Evolutionary conservation across 2,113 vertebrate genomes (phyloP), one percentile per base, ranked within the genome.

Genomic region (Hepsetus odoe): DNA sequence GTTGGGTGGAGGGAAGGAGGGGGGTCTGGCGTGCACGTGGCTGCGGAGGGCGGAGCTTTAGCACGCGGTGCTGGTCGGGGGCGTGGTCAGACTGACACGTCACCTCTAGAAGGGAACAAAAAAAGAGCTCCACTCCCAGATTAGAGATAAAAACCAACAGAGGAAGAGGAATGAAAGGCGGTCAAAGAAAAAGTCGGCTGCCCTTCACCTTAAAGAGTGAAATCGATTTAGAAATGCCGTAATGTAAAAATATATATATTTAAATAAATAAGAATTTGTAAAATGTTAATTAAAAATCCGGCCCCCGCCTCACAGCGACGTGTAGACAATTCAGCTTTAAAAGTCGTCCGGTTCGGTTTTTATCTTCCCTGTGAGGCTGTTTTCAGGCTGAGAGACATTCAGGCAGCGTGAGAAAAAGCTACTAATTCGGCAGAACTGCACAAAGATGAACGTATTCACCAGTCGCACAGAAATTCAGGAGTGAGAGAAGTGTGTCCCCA

Each of bases 51-150:
- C 86, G 86, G 88, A 6, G 62, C 75, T 55, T 69, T 18, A 70
- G 62, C 87, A 86, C 87, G 81, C 85, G 86, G 85, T 82, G 80
- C 74, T n/a, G 51, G 69, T 74, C 80, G 44, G 86, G 87, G 83
- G 84, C 80, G 86, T 49, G 80, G 86, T 79, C 49, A 67, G 83
- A 69, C 69, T 83, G 89, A 91, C 91, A 94, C 94, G 93, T 95
- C 94, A 94, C 86, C 92, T 85, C 74, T 82, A 79, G 44, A 77
- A 82, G 72, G 82, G 87, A 88, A 88, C 88, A 86, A 84, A 85
- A 86, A 87, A 87, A 86, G n/a, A n/a, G 74, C 71, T 56, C 71
- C 55, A 26, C 33, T 53, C 61, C 64, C 46, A 51, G 62, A 76
- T 84, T 77, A 58, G 53, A 44, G 64, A 74, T 32, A 79, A 75